Base-by-base conservation (phyloP, 2,888 invertebrate genomes). In the Rotaria macrura region DNA sequence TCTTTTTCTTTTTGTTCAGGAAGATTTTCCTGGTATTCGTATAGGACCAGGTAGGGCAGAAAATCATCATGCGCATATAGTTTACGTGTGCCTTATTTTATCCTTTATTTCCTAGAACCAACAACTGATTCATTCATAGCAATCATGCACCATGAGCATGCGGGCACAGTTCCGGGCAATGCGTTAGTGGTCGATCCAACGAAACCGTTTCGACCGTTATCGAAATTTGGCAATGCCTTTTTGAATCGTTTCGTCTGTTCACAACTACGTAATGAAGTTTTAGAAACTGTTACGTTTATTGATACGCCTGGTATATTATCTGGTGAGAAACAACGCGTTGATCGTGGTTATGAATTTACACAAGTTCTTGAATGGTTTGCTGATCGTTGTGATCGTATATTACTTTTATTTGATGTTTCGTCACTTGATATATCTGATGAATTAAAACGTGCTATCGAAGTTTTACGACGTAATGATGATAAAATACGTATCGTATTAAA, bases 331-430 rank as follows among this genome's bases (percentile, higher is more conserved):
- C 97, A 97, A 91, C 93, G 98, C 85, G 92, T 93, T n/a, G 93
- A 93, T 88, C 89, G 93, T 85, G 93, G 97, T 0, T 98, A 98
- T 90, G 96, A 98, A 90, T 99, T 99, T 91, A 96, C 97, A 20
- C 97, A 97, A 25, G 97, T 99, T 10, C 92, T 99, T 85, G 97
- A 99, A 91, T 99, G 99, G 99, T 98, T 99, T 91, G 98, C 99
- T 0, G 98, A 99, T 90, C 93, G 98, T 87, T 98, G 98, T 0
- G 99, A 99, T 91, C 93, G 98, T 89, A 99, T 99, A 88, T 95
- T 99, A 88, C 92, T 99, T 72, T 92, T 99, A 34, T 99, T 99
- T 91, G 98, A 99, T 91, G 99, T 99, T 29, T 98, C 99, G 92
- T 99, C 99, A 91, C 92, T 99, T 85, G 99, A 99, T 90, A 99